These are phyloP conservation scores for Microcaecilia unicolor DNA, from an alignment of 2,797 vertebrate genomes.

Conservation along the genomic window DNA sequence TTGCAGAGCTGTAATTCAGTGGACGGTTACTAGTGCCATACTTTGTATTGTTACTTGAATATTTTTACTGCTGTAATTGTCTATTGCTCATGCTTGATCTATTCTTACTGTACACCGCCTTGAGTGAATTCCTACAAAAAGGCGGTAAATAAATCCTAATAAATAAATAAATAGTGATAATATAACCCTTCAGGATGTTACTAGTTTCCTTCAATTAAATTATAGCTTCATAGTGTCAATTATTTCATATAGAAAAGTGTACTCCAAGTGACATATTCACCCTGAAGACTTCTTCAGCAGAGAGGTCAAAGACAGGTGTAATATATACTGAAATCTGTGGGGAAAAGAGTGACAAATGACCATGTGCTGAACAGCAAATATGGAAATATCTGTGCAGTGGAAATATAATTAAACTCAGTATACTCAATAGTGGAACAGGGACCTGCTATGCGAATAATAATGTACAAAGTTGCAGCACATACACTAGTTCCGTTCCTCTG, in stretches of 20 bases:
- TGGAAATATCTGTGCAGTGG: slow-evolving; percentile 19
- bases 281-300: slow-evolving; percentile 2
- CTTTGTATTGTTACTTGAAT: too few relatives aligned
- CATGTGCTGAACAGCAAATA: slow-evolving; percentile 17
- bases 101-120: too few relatives aligned
- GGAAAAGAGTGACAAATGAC: slow-evolving; percentile 12
- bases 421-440: slow-evolving; percentile 15
- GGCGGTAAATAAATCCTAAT: too few relatives aligned
- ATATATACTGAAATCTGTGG: slow-evolving; percentile 18
- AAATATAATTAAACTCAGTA: slow-evolving; percentile 19
- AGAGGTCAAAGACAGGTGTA: slow-evolving; percentile 9
- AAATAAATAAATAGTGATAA: too few relatives aligned
- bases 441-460: slow-evolving; percentile 29
- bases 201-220: not conserved
- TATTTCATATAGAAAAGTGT: not conserved
- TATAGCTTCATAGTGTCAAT: not conserved
- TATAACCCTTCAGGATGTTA: slow-evolving; percentile 2
- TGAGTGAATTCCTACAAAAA: too few relatives aligned
- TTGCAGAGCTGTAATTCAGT: too few relatives aligned
- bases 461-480: slow-evolving; percentile 18
- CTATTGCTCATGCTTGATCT: too few relatives aligned
- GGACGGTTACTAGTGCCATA: not conserved
- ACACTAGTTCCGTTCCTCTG: slow-evolving; percentile 27
- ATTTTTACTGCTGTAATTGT: too few relatives aligned
- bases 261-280: slow-evolving; percentile 14